A percentile compares a stretch with the other conserved stretches of the same genome.
Evolutionary conservation across 2,888 invertebrate species (phyloP).

Genomic region (Lepidocyrtinus sp.): DNA sequence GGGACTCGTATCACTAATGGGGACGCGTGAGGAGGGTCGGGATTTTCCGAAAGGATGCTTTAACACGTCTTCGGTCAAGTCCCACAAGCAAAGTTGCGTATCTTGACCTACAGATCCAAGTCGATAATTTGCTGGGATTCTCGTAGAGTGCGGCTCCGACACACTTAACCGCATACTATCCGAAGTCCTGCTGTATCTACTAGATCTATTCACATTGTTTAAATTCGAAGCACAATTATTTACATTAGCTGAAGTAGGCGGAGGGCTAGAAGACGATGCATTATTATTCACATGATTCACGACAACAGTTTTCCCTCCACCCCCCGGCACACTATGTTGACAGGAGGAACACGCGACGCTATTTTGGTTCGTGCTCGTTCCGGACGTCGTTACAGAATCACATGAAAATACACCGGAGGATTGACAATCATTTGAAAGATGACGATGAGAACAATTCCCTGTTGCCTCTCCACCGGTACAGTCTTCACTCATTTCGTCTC

Average conservation of each 20-base stretch:
- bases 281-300: constrained; percentile 66
- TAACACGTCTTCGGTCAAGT: constrained; percentile 95
- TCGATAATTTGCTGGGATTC: constrained; percentile 79
- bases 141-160: constrained; percentile 68
- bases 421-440: constrained; percentile 64
- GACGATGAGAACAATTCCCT: constrained; percentile 59
- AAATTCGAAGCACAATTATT: constrained; percentile 64
- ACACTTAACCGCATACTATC: constrained; percentile 71
- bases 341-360: constrained; percentile 53
- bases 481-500: constrained; percentile 75
- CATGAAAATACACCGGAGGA: constrained; percentile 68
- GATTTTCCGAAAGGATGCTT: constrained; percentile 68
- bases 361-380: constrained; percentile 55
- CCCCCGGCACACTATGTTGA: constrained; percentile 50
- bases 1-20: constrained; percentile 64
- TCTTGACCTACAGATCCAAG: constrained; percentile 98
- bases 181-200: constrained; percentile 65
- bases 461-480: constrained; percentile 72
- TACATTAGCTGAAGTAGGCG: constrained; percentile 55
- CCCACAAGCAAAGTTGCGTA: constrained; percentile 98
- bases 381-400: constrained; percentile 65
- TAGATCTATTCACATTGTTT: constrained; percentile 60
- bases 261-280: constrained; percentile 45
- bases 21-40: constrained; percentile 68
- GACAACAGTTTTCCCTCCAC: constrained; percentile 48